Evolutionary conservation across 2,888 invertebrate species (phyloP), one percentile per base, ranked within the genome.

Genomic region (Clunio marinus): DNA sequence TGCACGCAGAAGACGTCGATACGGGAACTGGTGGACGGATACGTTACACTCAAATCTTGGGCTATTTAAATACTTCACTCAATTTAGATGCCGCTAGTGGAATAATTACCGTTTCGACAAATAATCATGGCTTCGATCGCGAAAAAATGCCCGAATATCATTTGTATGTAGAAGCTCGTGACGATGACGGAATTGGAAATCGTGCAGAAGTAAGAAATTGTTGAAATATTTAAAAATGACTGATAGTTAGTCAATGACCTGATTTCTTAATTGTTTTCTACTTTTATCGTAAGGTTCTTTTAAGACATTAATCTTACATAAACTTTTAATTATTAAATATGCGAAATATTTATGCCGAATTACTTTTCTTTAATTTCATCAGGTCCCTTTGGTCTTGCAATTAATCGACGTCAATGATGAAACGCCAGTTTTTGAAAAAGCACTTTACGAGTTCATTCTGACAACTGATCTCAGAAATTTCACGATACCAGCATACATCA

Each of bases 401-500:
- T 80, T 95, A 72, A 80, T 89, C 74, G 86, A 86, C 80, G 86
- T 89, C 69, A 95, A 96, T 77, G 95, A 96, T 80, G 88, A 94
- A 80, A 83, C 86, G 68, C 96, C 96, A 41, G 81, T 84, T 70
- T 97, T 96, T 76, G 88, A 89, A 71, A 87, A 86, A 75, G 81
- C 84, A 59, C 80, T 86, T 10, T 94, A 93, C 75, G 90, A 90
- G 75, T 93, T 91, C 73, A 88, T 91, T 71, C 78, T 95, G 70
- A 86, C 89, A 58, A 81, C 87, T 5, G 88, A 88, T 75, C 80
- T 88, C 71, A 84, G 82, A 71, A 86, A 88, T 73, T 91, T 93
- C 74, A 91, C 91, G 2, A 84, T 86, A 58, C 83, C 87, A 65
- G 88, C 91, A n/a, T 82, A 88, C 73, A 84, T 93, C 68, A 90